These are phyloP conservation scores for Orchesella cincta DNA, from an alignment of 1,140 invertebrate genomes.

Conservation along the genomic window DNA sequence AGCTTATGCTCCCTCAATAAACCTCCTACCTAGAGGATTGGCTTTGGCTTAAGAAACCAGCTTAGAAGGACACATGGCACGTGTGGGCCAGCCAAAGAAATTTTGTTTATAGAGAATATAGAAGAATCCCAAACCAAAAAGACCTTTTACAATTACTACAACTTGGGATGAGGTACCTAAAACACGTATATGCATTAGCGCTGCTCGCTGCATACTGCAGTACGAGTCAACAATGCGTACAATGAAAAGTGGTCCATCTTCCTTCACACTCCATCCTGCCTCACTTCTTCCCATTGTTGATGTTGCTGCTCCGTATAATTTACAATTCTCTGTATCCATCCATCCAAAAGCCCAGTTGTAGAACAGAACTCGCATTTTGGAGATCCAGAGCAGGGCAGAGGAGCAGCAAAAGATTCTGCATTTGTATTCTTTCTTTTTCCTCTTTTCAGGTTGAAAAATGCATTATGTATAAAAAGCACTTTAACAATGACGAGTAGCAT, in stretches of 20 bases:
- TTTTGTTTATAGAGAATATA: not conserved
- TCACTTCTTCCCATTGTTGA: not conserved
- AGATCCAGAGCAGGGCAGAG: too few species aligned
- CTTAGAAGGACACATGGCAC: not conserved
- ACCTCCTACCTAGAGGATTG: not conserved
- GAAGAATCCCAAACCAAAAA: not conserved
- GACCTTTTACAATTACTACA: too few species aligned
- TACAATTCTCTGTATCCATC: not conserved
- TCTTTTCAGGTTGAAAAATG: too few species aligned
- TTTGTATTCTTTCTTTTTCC: not conserved
- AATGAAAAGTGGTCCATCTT: not conserved
- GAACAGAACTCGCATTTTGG: not conserved
- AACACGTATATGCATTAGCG: not conserved
- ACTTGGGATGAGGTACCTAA: not conserved
- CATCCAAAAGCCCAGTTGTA: not conserved
- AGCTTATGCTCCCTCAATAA: not conserved
- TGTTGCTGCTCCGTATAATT: not conserved
- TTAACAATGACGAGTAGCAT: too few species aligned
- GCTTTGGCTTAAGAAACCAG: not conserved
- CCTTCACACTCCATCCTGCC: not conserved
- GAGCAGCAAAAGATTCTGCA: too few species aligned
- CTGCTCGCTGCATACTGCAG: not conserved
- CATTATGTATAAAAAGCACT: too few species aligned
- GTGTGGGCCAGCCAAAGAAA: not conserved
- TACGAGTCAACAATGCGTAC: not conserved